Percentiles rank a stretch among this genome's conserved stretches.
Evolutionary conservation across 2,797 vertebrate species (phyloP).

Genomic region (Acrossocheilus wenchowensis): DNA sequence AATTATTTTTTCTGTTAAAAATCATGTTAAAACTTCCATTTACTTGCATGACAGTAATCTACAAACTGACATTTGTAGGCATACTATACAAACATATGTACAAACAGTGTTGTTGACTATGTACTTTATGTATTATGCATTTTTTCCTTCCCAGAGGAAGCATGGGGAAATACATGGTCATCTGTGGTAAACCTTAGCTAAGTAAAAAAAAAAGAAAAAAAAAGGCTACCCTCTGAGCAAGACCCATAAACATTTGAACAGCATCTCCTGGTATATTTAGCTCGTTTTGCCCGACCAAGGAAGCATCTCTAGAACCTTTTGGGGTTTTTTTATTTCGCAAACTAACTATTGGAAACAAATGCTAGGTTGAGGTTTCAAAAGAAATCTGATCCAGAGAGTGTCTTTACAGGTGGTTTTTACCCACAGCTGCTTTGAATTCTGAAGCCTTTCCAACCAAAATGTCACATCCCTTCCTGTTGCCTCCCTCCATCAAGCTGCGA

Average conservation of each 20-base stretch:
- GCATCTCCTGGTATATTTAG: constrained; percentile 61
- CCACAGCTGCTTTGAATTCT: constrained; percentile 57
- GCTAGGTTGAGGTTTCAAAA: constrained; percentile 75
- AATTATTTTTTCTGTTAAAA: neutral
- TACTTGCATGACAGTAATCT: neutral
- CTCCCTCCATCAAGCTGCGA: constrained; percentile 44
- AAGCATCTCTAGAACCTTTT: constrained; percentile 65
- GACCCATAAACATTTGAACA: constrained; percentile 2
- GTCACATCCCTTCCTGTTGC: constrained; percentile 44
- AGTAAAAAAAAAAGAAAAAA: neutral
- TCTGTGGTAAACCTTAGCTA: constrained; percentile 34
- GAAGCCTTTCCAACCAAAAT: constrained; percentile 60
- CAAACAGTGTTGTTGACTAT: neutral
- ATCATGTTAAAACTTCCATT: neutral
- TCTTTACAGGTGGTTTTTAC: constrained; percentile 75
- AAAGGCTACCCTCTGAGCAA: constrained; percentile 14
- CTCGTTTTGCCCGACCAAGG: constrained; percentile 60
- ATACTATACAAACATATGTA: neutral
- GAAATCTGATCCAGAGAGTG: constrained; percentile 70
- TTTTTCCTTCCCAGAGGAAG: neutral
- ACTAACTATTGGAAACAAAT: constrained; percentile 75
- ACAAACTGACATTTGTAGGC: neutral
- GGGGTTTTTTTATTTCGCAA: constrained; percentile 63
- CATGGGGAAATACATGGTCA: neutral
- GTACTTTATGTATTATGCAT: neutral